A percentile compares a stretch with the other conserved stretches of the same genome.
Evolutionary conservation across 2,888 invertebrate genomes (phyloP).

Genomic region (Morpho achilles): DNA sequence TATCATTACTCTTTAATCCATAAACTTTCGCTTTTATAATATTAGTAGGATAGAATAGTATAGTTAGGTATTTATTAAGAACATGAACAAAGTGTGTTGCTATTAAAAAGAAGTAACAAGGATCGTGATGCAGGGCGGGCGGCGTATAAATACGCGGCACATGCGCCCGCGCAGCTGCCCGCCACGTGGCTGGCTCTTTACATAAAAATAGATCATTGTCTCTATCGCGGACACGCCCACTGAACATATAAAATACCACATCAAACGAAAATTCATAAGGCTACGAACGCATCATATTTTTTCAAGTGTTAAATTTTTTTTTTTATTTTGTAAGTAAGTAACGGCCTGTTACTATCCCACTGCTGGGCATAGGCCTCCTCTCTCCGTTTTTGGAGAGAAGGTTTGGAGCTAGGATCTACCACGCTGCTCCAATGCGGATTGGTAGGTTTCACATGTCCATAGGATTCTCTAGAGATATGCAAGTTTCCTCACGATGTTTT

Average conservation of each 20-base stretch:
- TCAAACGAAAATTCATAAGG: slow-evolving; percentile 54
- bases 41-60: too few relatives aligned
- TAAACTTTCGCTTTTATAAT: too few relatives aligned
- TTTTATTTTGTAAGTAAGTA: too few relatives aligned
- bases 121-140: slow-evolving; percentile 36
- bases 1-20: too few relatives aligned
- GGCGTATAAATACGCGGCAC: slow-evolving; percentile 72
- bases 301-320: not conserved
- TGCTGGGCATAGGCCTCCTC: too few relatives aligned
- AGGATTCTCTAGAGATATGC: too few relatives aligned
- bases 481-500: too few relatives aligned
- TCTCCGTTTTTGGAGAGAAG: too few relatives aligned
- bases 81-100: slow-evolving; percentile 12
- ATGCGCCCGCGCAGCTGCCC: slow-evolving; percentile 73
- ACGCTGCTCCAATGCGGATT: too few relatives aligned
- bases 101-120: slow-evolving; percentile 25
- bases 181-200: slow-evolving; percentile 73
- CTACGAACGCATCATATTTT: slow-evolving; percentile 6
- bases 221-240: slow-evolving; percentile 64
- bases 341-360: too few relatives aligned
- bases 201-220: slow-evolving; percentile 77
- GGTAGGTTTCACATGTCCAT: too few relatives aligned
- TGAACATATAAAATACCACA: slow-evolving; percentile 73
- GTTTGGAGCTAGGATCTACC: too few relatives aligned
- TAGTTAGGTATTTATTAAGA: not conserved